These are phyloP conservation scores for Amphipoea oculea DNA, from an alignment of 2,888 invertebrate genomes.

Conservation along the genomic window DNA sequence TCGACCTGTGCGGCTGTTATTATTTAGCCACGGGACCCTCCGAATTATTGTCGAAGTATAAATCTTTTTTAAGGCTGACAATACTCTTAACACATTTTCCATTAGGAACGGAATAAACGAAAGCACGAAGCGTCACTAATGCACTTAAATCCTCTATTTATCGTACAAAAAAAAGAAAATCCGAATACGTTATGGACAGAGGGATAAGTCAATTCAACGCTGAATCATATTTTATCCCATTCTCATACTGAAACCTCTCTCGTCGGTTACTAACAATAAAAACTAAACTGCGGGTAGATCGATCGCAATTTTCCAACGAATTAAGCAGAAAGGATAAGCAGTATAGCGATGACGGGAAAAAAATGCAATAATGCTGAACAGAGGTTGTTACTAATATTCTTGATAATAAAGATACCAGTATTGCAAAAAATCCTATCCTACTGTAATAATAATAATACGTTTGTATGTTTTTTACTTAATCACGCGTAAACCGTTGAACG, in stretches of 20 bases:
- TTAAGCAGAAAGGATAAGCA: slow-evolving; percentile 82
- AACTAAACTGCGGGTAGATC: slow-evolving; percentile 64
- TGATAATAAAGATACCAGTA: slow-evolving; percentile 26
- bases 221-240: slow-evolving; percentile 27
- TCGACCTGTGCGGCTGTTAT: too few relatives aligned
- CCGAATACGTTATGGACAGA: slow-evolving; percentile 1
- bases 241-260: slow-evolving; percentile 25
- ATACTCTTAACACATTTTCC: not conserved
- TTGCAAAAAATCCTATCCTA: slow-evolving; percentile 26
- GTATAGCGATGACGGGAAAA: slow-evolving; percentile 74
- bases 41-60: not conserved
- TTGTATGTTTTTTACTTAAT: too few relatives aligned
- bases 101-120: slow-evolving; percentile 2
- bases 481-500: too few relatives aligned
- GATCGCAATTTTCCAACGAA: slow-evolving; percentile 85
- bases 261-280: slow-evolving; percentile 63
- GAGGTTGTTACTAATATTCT: slow-evolving; percentile 42
- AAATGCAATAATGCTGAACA: slow-evolving; percentile 66
- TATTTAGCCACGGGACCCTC: too few relatives aligned
- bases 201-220: slow-evolving; percentile 21
- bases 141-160: slow-evolving; percentile 14
- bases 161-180: not conserved
- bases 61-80: not conserved
- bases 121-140: slow-evolving; percentile 19
- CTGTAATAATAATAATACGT: too few relatives aligned